A percentile compares a stretch with the other conserved stretches of the same genome.
Conservation (phyloP, 2,888 invertebrate species). For the Mythimna lalbum region DNA sequence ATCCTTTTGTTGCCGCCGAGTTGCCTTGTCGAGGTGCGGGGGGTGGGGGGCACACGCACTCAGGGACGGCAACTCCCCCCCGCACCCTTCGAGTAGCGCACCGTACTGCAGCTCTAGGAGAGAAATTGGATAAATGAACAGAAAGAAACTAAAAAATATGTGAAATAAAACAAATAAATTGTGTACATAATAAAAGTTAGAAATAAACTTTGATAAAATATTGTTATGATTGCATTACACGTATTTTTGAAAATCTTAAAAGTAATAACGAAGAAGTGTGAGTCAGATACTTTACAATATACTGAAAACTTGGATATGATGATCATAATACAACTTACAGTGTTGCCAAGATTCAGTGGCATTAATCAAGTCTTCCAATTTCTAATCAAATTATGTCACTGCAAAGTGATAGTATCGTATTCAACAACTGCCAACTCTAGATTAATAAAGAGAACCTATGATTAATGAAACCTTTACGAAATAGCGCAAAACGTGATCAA, state of each 20-base stretch:
- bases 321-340: not conserved
- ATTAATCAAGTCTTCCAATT: not conserved
- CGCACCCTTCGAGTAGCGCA: constrained; percentile 89
- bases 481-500: constrained; percentile 17
- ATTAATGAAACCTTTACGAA: constrained; percentile 17
- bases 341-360: not conserved
- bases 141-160: constrained; percentile 58
- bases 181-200: not conserved
- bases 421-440: not conserved
- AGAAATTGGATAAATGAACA: constrained; percentile 61
- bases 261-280: not conserved
- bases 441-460: constrained; percentile 10
- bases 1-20: constrained; percentile 90
- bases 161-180: constrained; percentile 59
- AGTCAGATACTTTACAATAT: not conserved
- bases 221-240: constrained; percentile 4
- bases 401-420: constrained; percentile 11
- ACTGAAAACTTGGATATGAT: not conserved
- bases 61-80: constrained; percentile 89
- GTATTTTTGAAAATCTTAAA: not conserved
- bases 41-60: constrained; percentile 88
- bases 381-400: constrained; percentile 21
- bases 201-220: not conserved
- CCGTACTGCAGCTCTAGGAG: constrained; percentile 91
- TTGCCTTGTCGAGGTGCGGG: constrained; percentile 91